Evolutionary conservation across 1,140 invertebrate genomes (phyloP).

Genomic region (Phymorhynchus buccinoides): DNA sequence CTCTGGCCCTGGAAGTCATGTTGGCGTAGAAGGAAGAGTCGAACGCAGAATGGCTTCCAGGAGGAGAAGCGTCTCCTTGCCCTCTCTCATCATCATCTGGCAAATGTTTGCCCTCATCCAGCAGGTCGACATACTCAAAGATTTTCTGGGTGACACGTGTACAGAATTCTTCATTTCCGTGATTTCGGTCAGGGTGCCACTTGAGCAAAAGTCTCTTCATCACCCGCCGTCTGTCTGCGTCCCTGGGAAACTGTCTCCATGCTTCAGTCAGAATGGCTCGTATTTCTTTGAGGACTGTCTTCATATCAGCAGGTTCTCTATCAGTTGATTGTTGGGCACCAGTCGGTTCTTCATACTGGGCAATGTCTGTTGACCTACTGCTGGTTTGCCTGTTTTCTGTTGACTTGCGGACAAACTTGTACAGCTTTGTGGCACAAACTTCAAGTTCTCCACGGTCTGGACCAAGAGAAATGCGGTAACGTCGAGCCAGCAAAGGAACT

Average conservation of each 20-base stretch:
- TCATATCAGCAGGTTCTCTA: conserved; percentile 21
- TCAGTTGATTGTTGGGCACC: too few species aligned
- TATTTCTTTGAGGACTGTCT: conserved; percentile 48
- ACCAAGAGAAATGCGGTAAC: conserved; percentile 55
- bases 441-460: conserved; percentile 40
- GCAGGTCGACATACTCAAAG: conserved; percentile 37
- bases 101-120: conserved; percentile 48
- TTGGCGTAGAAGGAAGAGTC: conserved; percentile 21
- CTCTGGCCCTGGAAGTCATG: conserved; percentile 20
- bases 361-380: not conserved
- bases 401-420: conserved; percentile 13
- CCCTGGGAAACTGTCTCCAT: conserved; percentile 44
- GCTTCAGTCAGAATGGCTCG: conserved; percentile 51
- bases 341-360: not conserved
- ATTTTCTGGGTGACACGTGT: conserved; percentile 61
- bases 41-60: not conserved
- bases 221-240: conserved; percentile 59
- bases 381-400: not conserved
- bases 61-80: not conserved
- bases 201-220: conserved; percentile 64
- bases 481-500: conserved; percentile 31
- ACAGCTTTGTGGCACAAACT: conserved; percentile 53
- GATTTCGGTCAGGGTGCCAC: conserved; percentile 72
- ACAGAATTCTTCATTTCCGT: conserved; percentile 56
- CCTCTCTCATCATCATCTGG: conserved; percentile 41